A percentile compares a stretch with the other conserved stretches of the same genome.
phyloP scores from a whole-genome alignment of 2,888 invertebrate genomes.

The Platycnemis pennipes region DNA sequence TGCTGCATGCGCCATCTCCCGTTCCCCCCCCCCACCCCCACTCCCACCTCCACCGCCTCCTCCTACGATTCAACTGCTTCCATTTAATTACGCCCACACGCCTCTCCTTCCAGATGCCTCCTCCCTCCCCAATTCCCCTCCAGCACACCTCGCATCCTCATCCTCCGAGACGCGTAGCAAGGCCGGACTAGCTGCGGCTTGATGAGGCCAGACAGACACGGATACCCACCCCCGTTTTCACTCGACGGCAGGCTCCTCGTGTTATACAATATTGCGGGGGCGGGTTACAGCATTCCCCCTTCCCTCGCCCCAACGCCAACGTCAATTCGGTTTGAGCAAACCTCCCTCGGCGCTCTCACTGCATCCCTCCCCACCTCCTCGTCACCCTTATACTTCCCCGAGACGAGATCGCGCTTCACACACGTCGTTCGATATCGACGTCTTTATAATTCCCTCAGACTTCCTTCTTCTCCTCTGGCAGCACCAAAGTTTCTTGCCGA shows the following conservation, averaged over 20 bases:
- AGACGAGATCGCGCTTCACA: too few relatives aligned
- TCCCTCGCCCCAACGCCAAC: neutral
- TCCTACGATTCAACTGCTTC: neutral
- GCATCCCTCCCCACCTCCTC: too few relatives aligned
- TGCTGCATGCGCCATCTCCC: neutral
- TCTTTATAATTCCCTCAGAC: too few relatives aligned
- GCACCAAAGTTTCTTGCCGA: too few relatives aligned
- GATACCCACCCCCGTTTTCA: neutral
- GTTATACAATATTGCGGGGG: neutral
- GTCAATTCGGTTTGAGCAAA: neutral
- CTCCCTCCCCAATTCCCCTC: neutral
- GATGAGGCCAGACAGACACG: slow-evolving; percentile 1
- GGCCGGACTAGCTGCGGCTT: neutral
- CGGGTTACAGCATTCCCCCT: neutral
- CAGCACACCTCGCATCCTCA: neutral
- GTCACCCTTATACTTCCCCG: too few relatives aligned
- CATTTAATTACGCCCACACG: neutral
- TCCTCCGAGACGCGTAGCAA: neutral
- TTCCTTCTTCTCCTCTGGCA: too few relatives aligned
- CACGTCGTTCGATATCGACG: too few relatives aligned
- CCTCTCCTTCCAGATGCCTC: neutral
- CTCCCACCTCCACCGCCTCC: neutral
- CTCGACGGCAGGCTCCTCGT: neutral
- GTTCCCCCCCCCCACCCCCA: neutral
- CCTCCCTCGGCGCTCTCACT: neutral